Percentiles rank a stretch among this genome's conserved stretches.
Conservation (phyloP, 2,797 vertebrate species). For the Fratercula arctica region DNA sequence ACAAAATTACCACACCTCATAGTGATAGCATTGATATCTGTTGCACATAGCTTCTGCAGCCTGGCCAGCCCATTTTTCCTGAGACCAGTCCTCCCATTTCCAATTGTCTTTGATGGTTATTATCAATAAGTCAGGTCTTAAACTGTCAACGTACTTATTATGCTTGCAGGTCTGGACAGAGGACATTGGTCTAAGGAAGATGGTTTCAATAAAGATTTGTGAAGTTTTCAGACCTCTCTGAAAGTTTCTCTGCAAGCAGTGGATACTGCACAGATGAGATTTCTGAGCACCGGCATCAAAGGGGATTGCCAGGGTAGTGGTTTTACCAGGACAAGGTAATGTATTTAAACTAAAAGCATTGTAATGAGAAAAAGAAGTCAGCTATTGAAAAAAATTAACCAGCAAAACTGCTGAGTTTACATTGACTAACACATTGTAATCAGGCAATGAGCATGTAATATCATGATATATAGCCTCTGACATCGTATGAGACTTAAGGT, state of each 20-base stretch:
- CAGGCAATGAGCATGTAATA: background rate
- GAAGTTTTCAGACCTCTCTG: background rate
- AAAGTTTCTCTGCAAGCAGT: background rate
- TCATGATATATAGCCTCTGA: background rate
- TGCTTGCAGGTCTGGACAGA: background rate
- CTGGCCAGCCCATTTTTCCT: background rate
- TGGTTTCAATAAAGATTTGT: background rate
- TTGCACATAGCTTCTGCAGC: background rate
- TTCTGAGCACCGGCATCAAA: background rate
- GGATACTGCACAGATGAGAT: background rate
- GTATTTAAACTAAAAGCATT: background rate
- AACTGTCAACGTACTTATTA: background rate
- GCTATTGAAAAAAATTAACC: background rate
- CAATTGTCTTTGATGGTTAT: background rate
- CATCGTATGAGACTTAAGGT: background rate
- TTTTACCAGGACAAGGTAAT: background rate
- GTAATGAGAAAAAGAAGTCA: background rate
- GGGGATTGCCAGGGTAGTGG: background rate
- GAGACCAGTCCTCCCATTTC: background rate
- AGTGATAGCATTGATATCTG: background rate
- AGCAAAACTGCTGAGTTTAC: background rate
- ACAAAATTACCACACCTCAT: background rate
- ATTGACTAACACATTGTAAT: background rate
- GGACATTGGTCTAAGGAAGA: background rate
- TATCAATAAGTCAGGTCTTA: background rate